phyloP scores from a whole-genome alignment of 2,797 vertebrate species.

The Holocentrus rufus region DNA sequence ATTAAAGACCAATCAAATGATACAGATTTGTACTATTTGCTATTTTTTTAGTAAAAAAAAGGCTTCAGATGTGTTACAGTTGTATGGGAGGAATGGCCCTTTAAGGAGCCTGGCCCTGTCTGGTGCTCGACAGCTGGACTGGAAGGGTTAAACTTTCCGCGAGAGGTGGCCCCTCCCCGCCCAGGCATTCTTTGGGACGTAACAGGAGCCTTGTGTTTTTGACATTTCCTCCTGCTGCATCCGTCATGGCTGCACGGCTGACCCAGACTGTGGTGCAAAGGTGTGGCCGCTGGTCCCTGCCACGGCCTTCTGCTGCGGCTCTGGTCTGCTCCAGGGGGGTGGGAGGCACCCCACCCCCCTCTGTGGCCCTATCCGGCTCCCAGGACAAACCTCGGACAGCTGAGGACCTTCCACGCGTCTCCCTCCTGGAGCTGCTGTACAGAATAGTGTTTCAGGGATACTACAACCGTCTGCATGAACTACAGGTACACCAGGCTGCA shows the following conservation, averaged over 20 bases:
- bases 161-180: constrained; percentile 51
- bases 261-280: constrained; percentile 9
- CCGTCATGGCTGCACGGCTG: constrained; percentile 68
- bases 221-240: constrained; percentile 20
- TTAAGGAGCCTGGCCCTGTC: constrained; percentile 1
- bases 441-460: constrained; percentile 77
- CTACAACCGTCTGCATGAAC: constrained; percentile 73
- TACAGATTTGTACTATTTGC: too few relatives aligned
- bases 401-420: constrained; percentile 74
- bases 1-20: background rate
- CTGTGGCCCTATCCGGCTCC: constrained; percentile 14
- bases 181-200: constrained; percentile 2
- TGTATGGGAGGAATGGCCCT: background rate
- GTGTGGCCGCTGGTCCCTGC: constrained; percentile 19
- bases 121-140: background rate
- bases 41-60: too few relatives aligned
- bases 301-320: background rate
- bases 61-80: too few relatives aligned
- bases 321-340: constrained; percentile 14
- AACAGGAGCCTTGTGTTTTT: constrained; percentile 23
- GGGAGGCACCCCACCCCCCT: constrained; percentile 31
- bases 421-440: constrained; percentile 66
- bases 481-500: constrained; percentile 75
- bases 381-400: constrained; percentile 60
- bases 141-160: constrained; percentile 52